Percentiles rank a stretch among this genome's conserved stretches.
These are phyloP conservation scores for Sinelater perroti DNA, from an alignment of 2,888 invertebrate genomes.

Conservation along the genomic window DNA sequence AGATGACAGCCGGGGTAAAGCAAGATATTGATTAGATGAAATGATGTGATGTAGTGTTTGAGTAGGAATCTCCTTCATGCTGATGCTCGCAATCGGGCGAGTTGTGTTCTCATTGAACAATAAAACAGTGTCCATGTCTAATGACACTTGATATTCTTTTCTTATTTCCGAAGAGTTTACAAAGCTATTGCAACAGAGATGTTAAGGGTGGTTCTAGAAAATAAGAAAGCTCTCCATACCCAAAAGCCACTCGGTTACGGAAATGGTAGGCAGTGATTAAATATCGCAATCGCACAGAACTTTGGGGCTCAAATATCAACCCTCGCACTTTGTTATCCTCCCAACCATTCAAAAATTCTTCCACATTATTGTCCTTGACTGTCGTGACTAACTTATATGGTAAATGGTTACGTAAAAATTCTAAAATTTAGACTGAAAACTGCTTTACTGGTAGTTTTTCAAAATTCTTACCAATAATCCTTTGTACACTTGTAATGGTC, in stretches of 20 bases:
- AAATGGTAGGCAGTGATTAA: slow-evolving; percentile 88
- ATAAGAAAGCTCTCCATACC: no score
- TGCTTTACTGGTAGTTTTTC: neutral
- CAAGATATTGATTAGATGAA: slow-evolving; percentile 86
- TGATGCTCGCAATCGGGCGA: slow-evolving; percentile 84
- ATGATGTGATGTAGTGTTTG: slow-evolving; percentile 89
- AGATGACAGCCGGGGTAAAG: slow-evolving; percentile 90
- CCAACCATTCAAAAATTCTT: slow-evolving; percentile 86
- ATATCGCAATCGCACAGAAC: slow-evolving; percentile 82
- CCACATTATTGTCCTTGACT: slow-evolving; percentile 77
- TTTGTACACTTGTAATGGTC: slow-evolving; percentile 78
- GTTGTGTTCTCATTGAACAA: slow-evolving; percentile 88
- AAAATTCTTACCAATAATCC: slow-evolving; percentile 73
- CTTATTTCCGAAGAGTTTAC: slow-evolving; percentile 73
- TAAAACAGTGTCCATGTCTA: slow-evolving; percentile 80
- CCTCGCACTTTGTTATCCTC: slow-evolving; percentile 91
- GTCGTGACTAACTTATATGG: slow-evolving; percentile 80
- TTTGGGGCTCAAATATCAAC: slow-evolving; percentile 83
- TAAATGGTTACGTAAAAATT: slow-evolving; percentile 87
- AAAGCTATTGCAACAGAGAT: slow-evolving; percentile 66
- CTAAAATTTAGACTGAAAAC: slow-evolving; percentile 63
- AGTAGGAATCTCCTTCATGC: slow-evolving; percentile 90
- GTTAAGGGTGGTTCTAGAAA: no score
- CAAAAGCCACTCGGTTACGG: slow-evolving; percentile 86
- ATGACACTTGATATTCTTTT: slow-evolving; percentile 75